A percentile compares a stretch with the other conserved stretches of the same genome.
Conservation (phyloP, 2,888 invertebrate species). For the Lamellibrachia columna region DNA sequence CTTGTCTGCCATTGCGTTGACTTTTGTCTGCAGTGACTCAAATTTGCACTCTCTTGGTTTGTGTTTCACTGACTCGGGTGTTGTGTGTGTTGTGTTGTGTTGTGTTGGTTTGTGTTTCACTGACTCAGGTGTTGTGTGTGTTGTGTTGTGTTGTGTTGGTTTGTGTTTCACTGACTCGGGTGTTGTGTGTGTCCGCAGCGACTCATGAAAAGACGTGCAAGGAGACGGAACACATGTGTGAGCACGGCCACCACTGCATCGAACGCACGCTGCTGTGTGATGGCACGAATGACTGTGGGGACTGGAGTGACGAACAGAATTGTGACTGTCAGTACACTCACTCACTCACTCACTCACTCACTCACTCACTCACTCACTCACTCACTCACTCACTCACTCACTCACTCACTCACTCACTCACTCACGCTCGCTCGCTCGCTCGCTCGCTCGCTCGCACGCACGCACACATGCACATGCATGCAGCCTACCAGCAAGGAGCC, state of each 20-base stretch:
- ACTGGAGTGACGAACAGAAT: slow-evolving; percentile 66
- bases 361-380: not conserved
- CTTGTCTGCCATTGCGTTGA: too few relatives aligned
- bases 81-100: too few relatives aligned
- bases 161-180: too few relatives aligned
- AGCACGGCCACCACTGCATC: slow-evolving; percentile 49
- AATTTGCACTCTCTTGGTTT: too few relatives aligned
- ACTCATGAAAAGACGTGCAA: slow-evolving; percentile 25
- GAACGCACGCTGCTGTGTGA: slow-evolving; percentile 72
- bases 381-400: not conserved
- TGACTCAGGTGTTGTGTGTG: not conserved
- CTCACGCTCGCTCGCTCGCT: not conserved
- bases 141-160: too few relatives aligned
- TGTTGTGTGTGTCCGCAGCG: not conserved
- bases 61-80: too few relatives aligned
- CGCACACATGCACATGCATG: not conserved
- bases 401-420: not conserved
- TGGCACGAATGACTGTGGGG: slow-evolving; percentile 84
- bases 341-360: not conserved
- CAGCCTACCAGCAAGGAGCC: not conserved
- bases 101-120: not conserved
- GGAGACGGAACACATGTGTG: slow-evolving; percentile 40
- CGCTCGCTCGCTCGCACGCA: not conserved
- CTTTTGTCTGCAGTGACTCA: too few relatives aligned
- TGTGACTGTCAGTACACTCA: slow-evolving; percentile 43